Evolutionary conservation across 2,888 invertebrate genomes (phyloP).

Genomic region (Protophormia terraenovae): DNA sequence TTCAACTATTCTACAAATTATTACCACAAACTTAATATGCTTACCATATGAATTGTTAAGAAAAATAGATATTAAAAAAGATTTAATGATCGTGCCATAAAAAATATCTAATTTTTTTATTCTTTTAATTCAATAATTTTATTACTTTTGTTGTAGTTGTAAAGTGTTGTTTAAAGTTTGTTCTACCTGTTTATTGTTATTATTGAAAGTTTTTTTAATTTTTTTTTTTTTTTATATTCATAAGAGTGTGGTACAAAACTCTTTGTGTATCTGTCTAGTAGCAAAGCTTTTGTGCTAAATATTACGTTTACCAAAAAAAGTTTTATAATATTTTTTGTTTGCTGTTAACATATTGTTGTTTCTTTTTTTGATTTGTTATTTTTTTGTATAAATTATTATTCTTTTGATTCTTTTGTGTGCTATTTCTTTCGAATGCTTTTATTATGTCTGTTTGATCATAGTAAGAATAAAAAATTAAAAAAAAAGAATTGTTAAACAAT

Average conservation of each 20-base stretch:
- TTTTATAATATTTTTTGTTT: conserved; percentile 21
- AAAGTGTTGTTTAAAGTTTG: neutral
- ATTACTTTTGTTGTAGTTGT: neutral
- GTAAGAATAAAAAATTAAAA: neutral
- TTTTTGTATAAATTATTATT: conserved; percentile 25
- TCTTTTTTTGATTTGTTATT: neutral
- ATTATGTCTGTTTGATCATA: conserved; percentile 38
- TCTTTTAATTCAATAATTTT: conserved; percentile 14
- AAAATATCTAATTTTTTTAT: neutral
- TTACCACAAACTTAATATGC: conserved; percentile 9
- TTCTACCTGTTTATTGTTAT: conserved; percentile 42
- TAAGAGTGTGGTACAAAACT: neutral
- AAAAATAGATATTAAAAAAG: neutral
- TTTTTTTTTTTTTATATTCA: neutral
- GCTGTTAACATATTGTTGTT: conserved; percentile 5
- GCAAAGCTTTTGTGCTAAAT: conserved; percentile 34
- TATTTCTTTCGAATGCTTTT: conserved; percentile 53
- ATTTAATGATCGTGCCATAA: conserved; percentile 11
- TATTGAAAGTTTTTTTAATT: neutral
- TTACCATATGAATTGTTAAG: neutral
- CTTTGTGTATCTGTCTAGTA: too few relatives aligned
- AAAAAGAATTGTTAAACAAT: conserved; percentile 20
- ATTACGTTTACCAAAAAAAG: conserved; percentile 34
- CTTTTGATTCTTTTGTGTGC: too few relatives aligned
- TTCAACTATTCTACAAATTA: conserved; percentile 7